Evolutionary conservation across 1,140 invertebrate species (phyloP).

Genomic region (Ganaspis sp.): DNA sequence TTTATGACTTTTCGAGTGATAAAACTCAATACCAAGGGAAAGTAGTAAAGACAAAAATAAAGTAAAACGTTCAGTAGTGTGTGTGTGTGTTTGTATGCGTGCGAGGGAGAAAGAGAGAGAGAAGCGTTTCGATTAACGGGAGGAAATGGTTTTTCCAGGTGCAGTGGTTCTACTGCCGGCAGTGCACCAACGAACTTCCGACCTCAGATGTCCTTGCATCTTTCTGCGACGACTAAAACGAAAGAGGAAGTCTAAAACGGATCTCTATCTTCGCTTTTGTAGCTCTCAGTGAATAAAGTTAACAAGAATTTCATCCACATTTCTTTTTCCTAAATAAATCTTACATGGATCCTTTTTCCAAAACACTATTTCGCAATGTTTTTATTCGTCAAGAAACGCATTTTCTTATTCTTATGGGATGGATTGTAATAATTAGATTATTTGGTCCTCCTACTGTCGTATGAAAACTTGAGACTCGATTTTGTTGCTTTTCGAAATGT

Average conservation of each 20-base stretch:
- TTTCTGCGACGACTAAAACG: background rate
- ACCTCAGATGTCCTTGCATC: conserved; percentile 34
- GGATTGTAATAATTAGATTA: too few relatives aligned
- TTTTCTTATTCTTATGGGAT: too few relatives aligned
- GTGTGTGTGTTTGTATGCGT: background rate
- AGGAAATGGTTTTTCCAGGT: conserved; percentile 67
- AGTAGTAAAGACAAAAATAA: conserved; percentile 47
- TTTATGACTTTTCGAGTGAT: conserved; percentile 21
- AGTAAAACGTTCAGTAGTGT: conserved; percentile 47
- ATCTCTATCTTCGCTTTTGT: background rate
- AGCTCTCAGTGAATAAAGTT: conserved; percentile 5
- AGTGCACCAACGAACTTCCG: conserved; percentile 61
- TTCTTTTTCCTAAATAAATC: background rate
- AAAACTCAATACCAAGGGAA: conserved; percentile 30
- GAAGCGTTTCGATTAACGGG: conserved; percentile 66
- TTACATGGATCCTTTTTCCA: background rate
- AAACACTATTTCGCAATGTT: background rate
- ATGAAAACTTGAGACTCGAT: too few relatives aligned
- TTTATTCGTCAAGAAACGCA: too few relatives aligned
- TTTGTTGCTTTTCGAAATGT: too few relatives aligned
- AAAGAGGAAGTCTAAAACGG: background rate
- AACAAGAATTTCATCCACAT: background rate
- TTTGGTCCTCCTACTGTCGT: too few relatives aligned
- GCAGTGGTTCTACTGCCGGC: conserved; percentile 61
- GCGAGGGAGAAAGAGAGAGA: conserved; percentile 37